A percentile compares a stretch with the other conserved stretches of the same genome.
Evolutionary conservation across 2,888 invertebrate species (phyloP).

Genomic region (Drosophila paracracens): DNA sequence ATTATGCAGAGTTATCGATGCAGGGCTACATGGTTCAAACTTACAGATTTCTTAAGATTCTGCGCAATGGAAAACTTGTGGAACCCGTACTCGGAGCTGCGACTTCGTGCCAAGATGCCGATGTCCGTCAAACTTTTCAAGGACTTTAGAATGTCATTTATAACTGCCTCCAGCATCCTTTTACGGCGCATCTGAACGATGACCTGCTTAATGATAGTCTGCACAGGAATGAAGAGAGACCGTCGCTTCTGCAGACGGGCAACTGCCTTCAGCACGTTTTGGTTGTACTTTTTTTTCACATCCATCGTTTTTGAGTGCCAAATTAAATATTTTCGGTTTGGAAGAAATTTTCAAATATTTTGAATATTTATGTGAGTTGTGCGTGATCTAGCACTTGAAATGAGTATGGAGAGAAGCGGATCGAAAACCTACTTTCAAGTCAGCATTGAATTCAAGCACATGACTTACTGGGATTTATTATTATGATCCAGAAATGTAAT

Average conservation of each 20-base stretch:
- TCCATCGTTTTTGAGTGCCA: neutral
- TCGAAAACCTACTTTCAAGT: neutral
- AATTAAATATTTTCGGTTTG: neutral
- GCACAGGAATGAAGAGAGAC: neutral
- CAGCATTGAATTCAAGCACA: neutral
- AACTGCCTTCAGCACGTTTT: neutral
- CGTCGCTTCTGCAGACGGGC: neutral
- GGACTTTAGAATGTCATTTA: neutral
- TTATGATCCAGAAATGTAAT: neutral
- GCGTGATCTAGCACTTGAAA: neutral
- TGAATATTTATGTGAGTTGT: neutral
- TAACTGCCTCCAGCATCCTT: neutral
- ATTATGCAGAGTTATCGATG: neutral
- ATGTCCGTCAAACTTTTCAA: neutral
- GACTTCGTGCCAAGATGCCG: neutral
- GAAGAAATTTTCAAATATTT: neutral
- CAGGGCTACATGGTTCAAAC: neutral
- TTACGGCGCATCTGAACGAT: constrained; percentile 2
- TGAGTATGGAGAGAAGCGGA: neutral
- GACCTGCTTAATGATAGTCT: neutral
- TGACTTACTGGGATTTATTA: neutral
- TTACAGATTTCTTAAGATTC: neutral
- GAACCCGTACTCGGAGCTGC: neutral
- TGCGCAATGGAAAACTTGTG: neutral
- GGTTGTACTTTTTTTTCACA: neutral